Base-by-base conservation (phyloP, 92 coral and sea anemone genomes). In the Phenganax subtilis region DNA sequence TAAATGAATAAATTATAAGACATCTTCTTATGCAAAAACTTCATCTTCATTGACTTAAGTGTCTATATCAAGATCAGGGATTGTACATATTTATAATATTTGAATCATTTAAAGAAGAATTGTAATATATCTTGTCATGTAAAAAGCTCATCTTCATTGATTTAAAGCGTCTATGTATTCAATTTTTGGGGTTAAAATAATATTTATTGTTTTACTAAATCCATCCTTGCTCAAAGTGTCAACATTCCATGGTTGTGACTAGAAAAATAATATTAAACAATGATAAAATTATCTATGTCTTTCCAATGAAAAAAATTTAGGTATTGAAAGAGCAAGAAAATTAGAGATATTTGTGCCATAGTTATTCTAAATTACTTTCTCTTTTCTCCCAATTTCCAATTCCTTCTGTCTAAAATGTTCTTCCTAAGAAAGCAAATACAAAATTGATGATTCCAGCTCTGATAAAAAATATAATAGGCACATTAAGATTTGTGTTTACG, bases 231-330 rank as follows among this genome's bases (percentile, higher is more conserved):
- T 91, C 25, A 91, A 84, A 7, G 97, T 91, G 66, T 91, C 97
- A 31, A 91, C 97, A 91, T 89, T 91, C 88, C 90, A 89, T 16
- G 97, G 97, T 37, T 88, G 91, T 88, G 87, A 86, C 96, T 91
- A 82, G 67, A 60, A 76, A 25, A 81, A 51, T 53, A 52, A 44
- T 12, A 31, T 11, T 14, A 54, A 20, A 10, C 15, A 12, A 64
- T 25, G 6, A 16, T 5, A 66, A 31, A 58, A 73, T 14, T 54
- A 73, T 64, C 10, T 12, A 9, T 5, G 12, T 29, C 8, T 17
- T 76, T 25, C 10, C 61, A 10, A 20, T 76, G 27, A 28, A 29
- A 20, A 0, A 64, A 25, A 20, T 20, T 20, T 20, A 29, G 68
- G 12, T 67, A 20, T 0, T 12, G 44, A 0, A 28, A 8, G 25